Base-by-base conservation (phyloP, 1,140 invertebrate species). In the Cyphomyrmex costatus region DNA sequence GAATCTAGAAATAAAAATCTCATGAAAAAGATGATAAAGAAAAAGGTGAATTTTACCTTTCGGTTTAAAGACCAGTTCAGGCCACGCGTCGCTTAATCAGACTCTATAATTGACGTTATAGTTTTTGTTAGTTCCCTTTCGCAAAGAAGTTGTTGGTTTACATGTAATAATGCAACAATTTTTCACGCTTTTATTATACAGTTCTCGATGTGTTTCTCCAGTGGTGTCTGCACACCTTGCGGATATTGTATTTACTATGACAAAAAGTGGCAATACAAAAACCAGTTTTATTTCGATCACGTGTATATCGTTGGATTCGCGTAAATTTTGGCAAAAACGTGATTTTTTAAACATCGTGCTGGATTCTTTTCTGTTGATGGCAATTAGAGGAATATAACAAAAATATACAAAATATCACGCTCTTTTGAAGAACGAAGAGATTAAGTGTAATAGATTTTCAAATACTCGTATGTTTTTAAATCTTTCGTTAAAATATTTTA, bases 231-330 rank as follows among this genome's bases (percentile, higher is more conserved):
- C 19, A 53, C 6, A 5, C 19, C 19, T 53, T 53, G 51, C 49
- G 14, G 14, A 51, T 51, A 19, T 51, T 51, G 49, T 6, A 8
- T 53, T 14, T 53, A 53, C 51, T n/a, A n/a, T 2, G 6, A n/a
- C 0, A 53, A 53, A 53, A 53, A 53, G n/a, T 19, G 49, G 51
- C 19, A 8, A 56, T 56, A 56, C n/a, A 56, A 56, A 21, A n/a
- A 56, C n/a, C 53, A n/a, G 53, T 56, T 56, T 56, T 56, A 21
- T 56, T 56, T 56, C 51, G 51, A 53, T 53, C 53, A 56, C 7
- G 19, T 56, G 19, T 56, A 51, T 12, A n/a, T 42, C 36, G 19
- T 53, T 53, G n/a, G 2, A 56, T 10, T 21, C n/a, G 8, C 53
- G 53, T 56, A 21, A 56, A 56, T 53, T 53, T 53, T n/a, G 16